A percentile compares a stretch with the other conserved stretches of the same genome.
phyloP scores from a whole-genome alignment of 2,113 vertebrate genomes.

The Dryoscopus gambensis region DNA sequence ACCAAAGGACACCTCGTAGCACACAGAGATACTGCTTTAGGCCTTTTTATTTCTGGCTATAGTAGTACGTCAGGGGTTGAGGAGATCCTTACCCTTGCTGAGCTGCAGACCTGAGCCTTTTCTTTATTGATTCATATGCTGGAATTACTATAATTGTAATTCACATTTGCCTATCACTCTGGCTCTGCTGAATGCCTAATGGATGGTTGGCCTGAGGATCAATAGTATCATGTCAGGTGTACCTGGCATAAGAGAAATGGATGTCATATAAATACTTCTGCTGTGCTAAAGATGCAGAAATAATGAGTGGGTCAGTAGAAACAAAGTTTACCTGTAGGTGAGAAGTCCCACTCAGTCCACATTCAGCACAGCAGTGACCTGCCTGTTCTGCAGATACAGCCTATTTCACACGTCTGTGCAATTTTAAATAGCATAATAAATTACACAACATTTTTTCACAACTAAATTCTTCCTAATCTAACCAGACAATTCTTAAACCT shows the following conservation, averaged over 20 bases:
- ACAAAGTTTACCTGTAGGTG: not conserved
- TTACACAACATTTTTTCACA: not conserved
- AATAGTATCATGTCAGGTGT: not conserved
- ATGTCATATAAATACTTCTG: not conserved
- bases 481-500: conserved; percentile 14
- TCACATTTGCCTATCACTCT: not conserved
- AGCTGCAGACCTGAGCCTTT: not conserved
- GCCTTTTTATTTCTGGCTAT: not conserved
- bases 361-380: not conserved
- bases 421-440: not conserved
- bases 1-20: not conserved
- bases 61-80: not conserved
- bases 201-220: not conserved
- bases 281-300: not conserved
- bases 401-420: rapidly evolving
- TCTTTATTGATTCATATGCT: not conserved
- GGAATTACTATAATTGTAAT: not conserved
- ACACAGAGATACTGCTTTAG: not conserved
- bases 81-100: not conserved
- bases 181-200: not conserved
- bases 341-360: not conserved
- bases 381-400: not conserved
- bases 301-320: not conserved
- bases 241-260: not conserved
- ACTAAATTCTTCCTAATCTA: not conserved